Conservation (phyloP, 1,140 invertebrate species). For the Streblospio benedicti region DNA sequence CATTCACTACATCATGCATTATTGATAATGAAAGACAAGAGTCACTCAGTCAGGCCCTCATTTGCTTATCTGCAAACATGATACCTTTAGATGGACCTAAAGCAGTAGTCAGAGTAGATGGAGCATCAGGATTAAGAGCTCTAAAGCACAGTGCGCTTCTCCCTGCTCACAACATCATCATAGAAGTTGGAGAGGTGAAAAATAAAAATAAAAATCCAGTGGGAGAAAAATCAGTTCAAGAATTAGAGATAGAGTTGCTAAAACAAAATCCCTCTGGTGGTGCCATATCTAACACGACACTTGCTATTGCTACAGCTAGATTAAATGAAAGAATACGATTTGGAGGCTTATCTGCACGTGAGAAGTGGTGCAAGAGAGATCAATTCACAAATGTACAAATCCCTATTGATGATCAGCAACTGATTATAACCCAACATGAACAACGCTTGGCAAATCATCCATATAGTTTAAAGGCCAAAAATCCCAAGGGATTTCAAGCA, state of each 20-base stretch:
- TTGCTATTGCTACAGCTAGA: background rate
- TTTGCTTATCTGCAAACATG: background rate
- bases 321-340: background rate
- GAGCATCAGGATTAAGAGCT: conserved; percentile 19
- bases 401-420: background rate
- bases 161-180: conserved; percentile 14
- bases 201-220: conserved; percentile 24
- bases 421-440: background rate
- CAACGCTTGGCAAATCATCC: background rate
- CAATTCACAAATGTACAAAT: no score
- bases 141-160: conserved; percentile 13
- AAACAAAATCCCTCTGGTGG: background rate
- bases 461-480: background rate
- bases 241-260: background rate
- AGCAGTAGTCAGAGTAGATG: conserved; percentile 19
- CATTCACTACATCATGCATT: background rate
- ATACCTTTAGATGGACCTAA: conserved; percentile 16
- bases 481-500: no score
- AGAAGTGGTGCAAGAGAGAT: background rate
- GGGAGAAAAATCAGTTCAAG: conserved; percentile 16
- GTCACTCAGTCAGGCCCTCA: background rate
- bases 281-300: background rate
- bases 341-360: background rate
- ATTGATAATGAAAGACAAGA: conserved; percentile 1
- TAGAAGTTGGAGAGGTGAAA: no score